Conservation (phyloP, 2,113 vertebrate genomes). For the Eptesicus fuscus region DNA sequence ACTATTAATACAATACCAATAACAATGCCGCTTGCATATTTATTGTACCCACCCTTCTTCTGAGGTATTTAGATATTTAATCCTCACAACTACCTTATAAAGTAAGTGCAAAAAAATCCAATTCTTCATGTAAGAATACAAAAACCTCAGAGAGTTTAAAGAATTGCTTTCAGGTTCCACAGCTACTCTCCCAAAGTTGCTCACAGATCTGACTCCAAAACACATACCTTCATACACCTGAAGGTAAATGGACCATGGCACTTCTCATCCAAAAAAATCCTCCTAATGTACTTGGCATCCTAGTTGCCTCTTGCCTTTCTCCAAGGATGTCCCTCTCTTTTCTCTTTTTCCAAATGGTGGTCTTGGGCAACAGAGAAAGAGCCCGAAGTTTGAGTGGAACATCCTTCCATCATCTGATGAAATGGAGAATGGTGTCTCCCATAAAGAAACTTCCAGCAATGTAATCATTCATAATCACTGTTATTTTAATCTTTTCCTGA, state of each 20-base stretch:
- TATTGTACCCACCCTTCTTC: neutral
- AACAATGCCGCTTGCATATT: neutral
- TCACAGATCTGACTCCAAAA: neutral
- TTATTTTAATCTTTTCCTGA: neutral
- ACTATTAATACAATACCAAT: neutral
- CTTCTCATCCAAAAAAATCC: neutral
- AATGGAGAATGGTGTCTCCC: neutral
- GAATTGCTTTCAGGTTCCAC: neutral
- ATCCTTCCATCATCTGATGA: neutral
- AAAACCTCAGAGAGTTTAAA: neutral
- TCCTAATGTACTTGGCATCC: neutral
- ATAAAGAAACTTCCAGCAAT: neutral
- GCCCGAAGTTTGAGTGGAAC: neutral
- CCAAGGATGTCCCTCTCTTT: neutral
- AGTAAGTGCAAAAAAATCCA: neutral
- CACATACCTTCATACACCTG: neutral
- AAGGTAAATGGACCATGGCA: neutral
- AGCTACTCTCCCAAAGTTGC: neutral
- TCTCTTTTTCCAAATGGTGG: neutral
- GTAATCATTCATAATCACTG: neutral
- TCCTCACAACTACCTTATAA: neutral
- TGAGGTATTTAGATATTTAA: neutral
- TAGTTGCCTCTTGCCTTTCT: neutral
- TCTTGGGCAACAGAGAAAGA: neutral
- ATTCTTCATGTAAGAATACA: neutral